Percentiles rank a stretch among this genome's conserved stretches.
Conservation (phyloP, 2,888 invertebrate genomes). For the Horisme vitalbata region DNA sequence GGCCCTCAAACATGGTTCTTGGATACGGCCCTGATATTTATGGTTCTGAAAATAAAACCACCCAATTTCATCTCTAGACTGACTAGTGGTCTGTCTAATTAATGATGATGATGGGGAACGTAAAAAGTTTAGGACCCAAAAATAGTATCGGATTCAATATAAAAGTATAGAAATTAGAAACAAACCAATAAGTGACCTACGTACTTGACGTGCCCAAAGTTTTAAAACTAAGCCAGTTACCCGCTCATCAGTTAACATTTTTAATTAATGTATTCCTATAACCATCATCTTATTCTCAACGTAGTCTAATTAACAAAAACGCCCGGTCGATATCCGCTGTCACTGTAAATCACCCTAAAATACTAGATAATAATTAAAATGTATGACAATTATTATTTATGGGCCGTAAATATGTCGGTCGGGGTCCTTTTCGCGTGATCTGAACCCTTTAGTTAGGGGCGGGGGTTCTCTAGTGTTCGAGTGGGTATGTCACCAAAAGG, state of each 20-base stretch:
- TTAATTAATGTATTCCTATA: slow-evolving; percentile 50
- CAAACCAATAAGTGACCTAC: too few relatives aligned
- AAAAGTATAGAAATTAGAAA: too few relatives aligned
- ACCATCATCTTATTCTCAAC: slow-evolving; percentile 47
- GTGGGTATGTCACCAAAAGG: slow-evolving; percentile 11
- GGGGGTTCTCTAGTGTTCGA: slow-evolving; percentile 7
- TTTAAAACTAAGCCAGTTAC: slow-evolving; percentile 1
- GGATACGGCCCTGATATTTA: too few relatives aligned
- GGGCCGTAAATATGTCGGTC: slow-evolving; percentile 64
- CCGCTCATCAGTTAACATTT: background rate
- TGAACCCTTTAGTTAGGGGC: slow-evolving; percentile 22
- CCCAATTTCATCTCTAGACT: too few relatives aligned
- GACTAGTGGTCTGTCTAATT: too few relatives aligned
- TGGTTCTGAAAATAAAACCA: too few relatives aligned
- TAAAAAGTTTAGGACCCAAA: too few relatives aligned
- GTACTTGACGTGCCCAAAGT: too few relatives aligned
- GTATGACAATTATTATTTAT: slow-evolving; percentile 67
- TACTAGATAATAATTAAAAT: slow-evolving; percentile 67
- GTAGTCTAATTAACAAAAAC: slow-evolving; percentile 49
- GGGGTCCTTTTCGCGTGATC: slow-evolving; percentile 39
- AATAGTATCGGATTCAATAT: too few relatives aligned
- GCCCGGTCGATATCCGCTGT: slow-evolving; percentile 30
- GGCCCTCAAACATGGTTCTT: too few relatives aligned
- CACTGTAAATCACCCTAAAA: slow-evolving; percentile 49
- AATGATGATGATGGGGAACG: too few relatives aligned